phyloP scores from a whole-genome alignment of 2,888 invertebrate species.

The Acronicta alni region DNA sequence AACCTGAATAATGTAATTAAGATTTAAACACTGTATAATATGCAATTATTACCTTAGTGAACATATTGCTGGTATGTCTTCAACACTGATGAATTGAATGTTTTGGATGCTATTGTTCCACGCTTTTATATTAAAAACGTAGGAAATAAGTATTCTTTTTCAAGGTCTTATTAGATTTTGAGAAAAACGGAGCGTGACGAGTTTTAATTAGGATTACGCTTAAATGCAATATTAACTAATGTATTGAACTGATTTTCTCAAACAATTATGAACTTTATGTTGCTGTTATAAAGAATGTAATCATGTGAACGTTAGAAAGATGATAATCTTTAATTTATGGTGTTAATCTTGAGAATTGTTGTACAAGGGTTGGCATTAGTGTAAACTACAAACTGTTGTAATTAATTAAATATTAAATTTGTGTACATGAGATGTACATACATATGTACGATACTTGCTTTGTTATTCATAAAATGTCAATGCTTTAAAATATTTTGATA shows the following conservation, averaged over 20 bases:
- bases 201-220: constrained; percentile 67
- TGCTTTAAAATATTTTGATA: no score
- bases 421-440: background rate
- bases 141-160: constrained; percentile 70
- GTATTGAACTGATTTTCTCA: constrained; percentile 35
- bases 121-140: constrained; percentile 75
- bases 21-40: constrained; percentile 42
- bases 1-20: constrained; percentile 24
- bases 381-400: constrained; percentile 43
- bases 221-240: constrained; percentile 62
- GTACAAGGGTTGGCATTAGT: constrained; percentile 52
- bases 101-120: constrained; percentile 67
- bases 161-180: constrained; percentile 74
- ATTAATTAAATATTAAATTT: constrained; percentile 28
- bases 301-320: constrained; percentile 27
- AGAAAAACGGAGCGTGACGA: constrained; percentile 77
- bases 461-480: no score
- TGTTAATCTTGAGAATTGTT: constrained; percentile 45
- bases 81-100: constrained; percentile 73
- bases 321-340: constrained; percentile 44
- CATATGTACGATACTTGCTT: constrained; percentile 11
- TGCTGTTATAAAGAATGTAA: constrained; percentile 5
- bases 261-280: background rate
- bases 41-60: constrained; percentile 70
- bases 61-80: constrained; percentile 73